These are phyloP conservation scores for Unio delphinus DNA, from an alignment of 2,888 invertebrate species.

Conservation along the genomic window DNA sequence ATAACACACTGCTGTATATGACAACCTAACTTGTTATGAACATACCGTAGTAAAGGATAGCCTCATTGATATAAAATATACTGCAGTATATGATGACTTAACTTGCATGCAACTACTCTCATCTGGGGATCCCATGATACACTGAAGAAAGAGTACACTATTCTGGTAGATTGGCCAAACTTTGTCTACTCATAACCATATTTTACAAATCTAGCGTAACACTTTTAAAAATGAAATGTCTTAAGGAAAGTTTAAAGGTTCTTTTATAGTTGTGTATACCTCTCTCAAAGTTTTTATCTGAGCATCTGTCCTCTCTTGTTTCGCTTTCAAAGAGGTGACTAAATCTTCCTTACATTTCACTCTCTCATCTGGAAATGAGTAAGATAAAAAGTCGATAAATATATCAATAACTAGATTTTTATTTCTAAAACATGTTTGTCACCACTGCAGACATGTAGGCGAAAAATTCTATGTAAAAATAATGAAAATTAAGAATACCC, in stretches of 20 bases:
- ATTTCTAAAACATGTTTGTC: too few relatives aligned
- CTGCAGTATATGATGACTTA: too few relatives aligned
- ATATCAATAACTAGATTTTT: not conserved
- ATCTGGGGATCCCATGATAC: not conserved
- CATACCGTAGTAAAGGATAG: too few relatives aligned
- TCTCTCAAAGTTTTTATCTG: constrained; percentile 63
- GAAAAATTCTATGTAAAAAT: too few relatives aligned
- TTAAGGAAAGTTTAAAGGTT: not conserved
- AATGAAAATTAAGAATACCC: too few relatives aligned
- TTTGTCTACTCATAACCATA: not conserved
- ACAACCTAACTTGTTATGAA: too few relatives aligned
- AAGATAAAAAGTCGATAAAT: not conserved
- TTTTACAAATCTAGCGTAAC: not conserved
- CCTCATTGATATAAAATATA: too few relatives aligned
- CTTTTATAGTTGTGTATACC: constrained; percentile 26
- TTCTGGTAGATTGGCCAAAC: not conserved
- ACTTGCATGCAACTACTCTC: too few relatives aligned
- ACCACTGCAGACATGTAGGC: too few relatives aligned
- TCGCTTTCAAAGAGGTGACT: constrained; percentile 59
- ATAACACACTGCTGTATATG: too few relatives aligned
- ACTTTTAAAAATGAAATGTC: not conserved
- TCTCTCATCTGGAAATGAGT: constrained; percentile 44
- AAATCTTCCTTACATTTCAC: constrained; percentile 64
- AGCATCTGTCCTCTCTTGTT: constrained; percentile 61
- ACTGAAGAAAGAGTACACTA: not conserved